Percentiles rank a stretch among this genome's conserved stretches.
Evolutionary conservation across 2,888 invertebrate species (phyloP).

Genomic region (Crocallis elinguaria): DNA sequence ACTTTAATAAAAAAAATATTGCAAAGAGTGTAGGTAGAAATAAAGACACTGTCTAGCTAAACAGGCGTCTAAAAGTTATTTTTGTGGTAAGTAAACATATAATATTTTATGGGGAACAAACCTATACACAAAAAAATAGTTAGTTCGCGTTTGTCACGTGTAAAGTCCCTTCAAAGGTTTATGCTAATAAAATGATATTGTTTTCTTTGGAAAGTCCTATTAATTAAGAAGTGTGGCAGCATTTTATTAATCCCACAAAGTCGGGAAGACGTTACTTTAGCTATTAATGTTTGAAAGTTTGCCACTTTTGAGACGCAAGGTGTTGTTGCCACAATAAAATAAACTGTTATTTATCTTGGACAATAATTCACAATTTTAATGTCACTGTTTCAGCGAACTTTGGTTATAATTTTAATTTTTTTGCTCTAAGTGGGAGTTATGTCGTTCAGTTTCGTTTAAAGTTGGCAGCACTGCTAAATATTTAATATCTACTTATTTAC

Average conservation of each 20-base stretch:
- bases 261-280: conserved; percentile 63
- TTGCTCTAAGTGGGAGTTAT: conserved; percentile 58
- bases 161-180: conserved; percentile 51
- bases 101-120: too few relatives aligned
- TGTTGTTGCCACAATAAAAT: conserved; percentile 71
- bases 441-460: conserved; percentile 27
- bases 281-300: conserved; percentile 79
- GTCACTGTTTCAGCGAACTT: conserved; percentile 49
- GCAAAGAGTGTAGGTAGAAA: too few relatives aligned
- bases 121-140: not conserved
- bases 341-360: conserved; percentile 72
- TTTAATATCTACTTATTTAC: too few relatives aligned
- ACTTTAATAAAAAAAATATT: too few relatives aligned
- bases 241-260: conserved; percentile 80
- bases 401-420: conserved; percentile 56
- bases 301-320: conserved; percentile 72
- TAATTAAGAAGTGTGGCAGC: conserved; percentile 81
- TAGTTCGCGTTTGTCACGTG: conserved; percentile 26
- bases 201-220: conserved; percentile 83
- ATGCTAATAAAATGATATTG: conserved; percentile 84
- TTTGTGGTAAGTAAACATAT: too few relatives aligned
- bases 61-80: too few relatives aligned
- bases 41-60: too few relatives aligned
- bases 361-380: conserved; percentile 74
- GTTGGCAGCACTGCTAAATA: conserved; percentile 22